Evolutionary conservation across 2,113 vertebrate species (phyloP).

Genomic region (Tinamus guttatus): DNA sequence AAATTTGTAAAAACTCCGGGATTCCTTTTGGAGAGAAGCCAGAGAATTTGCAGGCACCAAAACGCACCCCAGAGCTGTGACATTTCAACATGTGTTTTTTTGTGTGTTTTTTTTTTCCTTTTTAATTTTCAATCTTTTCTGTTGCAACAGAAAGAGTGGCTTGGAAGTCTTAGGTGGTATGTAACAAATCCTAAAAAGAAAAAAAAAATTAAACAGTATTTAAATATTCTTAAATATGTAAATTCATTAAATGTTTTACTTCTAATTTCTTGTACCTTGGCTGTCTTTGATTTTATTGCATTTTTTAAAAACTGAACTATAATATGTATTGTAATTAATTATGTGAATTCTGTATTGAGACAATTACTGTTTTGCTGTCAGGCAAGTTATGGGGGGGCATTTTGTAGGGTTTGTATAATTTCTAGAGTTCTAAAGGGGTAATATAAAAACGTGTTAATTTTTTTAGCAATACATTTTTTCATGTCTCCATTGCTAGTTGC

Average conservation of each 20-base stretch:
- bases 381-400: conserved; percentile 65
- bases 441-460: conserved; percentile 77
- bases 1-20: conserved; percentile 70
- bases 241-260: conserved; percentile 87
- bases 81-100: conserved; percentile 84
- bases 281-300: conserved; percentile 84
- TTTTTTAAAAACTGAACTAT: conserved; percentile 80
- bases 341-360: conserved; percentile 82
- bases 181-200: conserved; percentile 78
- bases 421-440: conserved; percentile 82
- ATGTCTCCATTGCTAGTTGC: conserved; percentile 74
- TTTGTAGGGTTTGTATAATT: conserved; percentile 85
- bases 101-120: conserved; percentile 19
- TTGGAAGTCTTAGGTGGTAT: conserved; percentile 96
- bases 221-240: conserved; percentile 89
- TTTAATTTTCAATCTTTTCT: conserved; percentile 82
- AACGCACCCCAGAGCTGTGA: conserved; percentile 86
- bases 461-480: conserved; percentile 71
- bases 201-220: conserved; percentile 82
- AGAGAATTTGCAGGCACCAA: conserved; percentile 81
- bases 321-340: conserved; percentile 84
- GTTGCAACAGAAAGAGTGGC: conserved; percentile 89
- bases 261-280: conserved; percentile 85
- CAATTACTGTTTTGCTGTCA: conserved; percentile 76
- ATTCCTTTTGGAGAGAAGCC: conserved; percentile 69